Evolutionary conservation across 2,888 invertebrate species (phyloP).

Genomic region (Phymatocera aterrima): DNA sequence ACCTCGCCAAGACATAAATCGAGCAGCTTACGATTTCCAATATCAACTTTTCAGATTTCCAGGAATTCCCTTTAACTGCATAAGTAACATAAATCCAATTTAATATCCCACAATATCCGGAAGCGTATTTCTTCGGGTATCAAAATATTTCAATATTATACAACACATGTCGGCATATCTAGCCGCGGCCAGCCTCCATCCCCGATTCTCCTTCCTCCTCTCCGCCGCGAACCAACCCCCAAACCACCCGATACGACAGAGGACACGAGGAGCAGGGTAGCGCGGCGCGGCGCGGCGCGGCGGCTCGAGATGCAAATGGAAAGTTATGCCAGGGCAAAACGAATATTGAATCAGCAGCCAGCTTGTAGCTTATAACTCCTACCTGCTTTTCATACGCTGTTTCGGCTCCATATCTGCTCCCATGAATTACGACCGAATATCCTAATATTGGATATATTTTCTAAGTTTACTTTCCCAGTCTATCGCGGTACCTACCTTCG

Average conservation of each 20-base stretch:
- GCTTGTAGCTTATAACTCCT: conserved; percentile 53
- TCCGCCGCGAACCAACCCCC: too few species aligned
- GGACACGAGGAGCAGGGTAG: conserved; percentile 32
- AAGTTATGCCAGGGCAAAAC: conserved; percentile 72
- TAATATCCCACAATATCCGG: conserved; percentile 52
- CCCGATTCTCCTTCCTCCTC: conserved; percentile 15
- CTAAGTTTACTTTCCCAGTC: neutral
- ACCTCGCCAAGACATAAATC: conserved; percentile 37
- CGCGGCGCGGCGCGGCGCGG: conserved; percentile 42
- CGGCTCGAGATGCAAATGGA: conserved; percentile 67
- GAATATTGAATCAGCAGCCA: conserved; percentile 72
- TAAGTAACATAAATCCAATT: conserved; percentile 50
- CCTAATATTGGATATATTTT: conserved; percentile 43
- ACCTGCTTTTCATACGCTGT: conserved; percentile 44
- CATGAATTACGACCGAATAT: conserved; percentile 34
- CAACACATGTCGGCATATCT: conserved; percentile 62
- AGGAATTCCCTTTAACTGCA: conserved; percentile 46
- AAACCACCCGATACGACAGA: conserved; percentile 18
- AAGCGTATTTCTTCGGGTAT: conserved; percentile 55
- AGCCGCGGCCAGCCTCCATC: conserved; percentile 48
- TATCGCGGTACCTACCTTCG: too few species aligned
- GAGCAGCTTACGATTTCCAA: conserved; percentile 39
- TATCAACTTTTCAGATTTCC: conserved; percentile 41
- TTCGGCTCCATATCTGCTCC: conserved; percentile 30
- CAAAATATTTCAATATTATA: conserved; percentile 65